Percentiles rank a stretch among this genome's conserved stretches.
These are phyloP conservation scores for Eurytoma adleriae DNA, from an alignment of 2,888 invertebrate genomes.

Conservation along the genomic window DNA sequence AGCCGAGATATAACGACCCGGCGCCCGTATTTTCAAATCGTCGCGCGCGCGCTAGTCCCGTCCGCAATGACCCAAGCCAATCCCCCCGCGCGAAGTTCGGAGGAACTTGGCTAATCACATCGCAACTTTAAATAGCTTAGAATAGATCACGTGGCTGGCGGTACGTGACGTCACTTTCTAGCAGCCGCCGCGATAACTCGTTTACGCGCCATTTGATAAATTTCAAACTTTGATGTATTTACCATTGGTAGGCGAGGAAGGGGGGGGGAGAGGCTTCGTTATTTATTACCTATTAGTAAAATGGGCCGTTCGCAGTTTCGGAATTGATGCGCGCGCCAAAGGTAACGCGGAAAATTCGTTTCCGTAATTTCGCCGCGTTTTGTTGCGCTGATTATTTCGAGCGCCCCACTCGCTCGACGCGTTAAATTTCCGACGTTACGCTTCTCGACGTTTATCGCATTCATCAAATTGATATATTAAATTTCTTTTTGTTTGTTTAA, in stretches of 20 bases:
- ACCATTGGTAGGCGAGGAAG: slow-evolving; percentile 1
- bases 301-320: not conserved
- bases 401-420: not conserved
- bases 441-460: too few relatives aligned
- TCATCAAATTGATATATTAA: too few relatives aligned
- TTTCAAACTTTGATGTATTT: slow-evolving; percentile 52
- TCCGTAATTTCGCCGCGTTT: not conserved
- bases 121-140: slow-evolving; percentile 56
- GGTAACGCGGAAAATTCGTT: not conserved
- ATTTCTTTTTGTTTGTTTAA: too few relatives aligned
- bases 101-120: slow-evolving; percentile 55
- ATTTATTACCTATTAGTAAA: slow-evolving; percentile 23
- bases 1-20: not conserved
- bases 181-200: slow-evolving; percentile 40
- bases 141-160: slow-evolving; percentile 52
- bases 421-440: too few relatives aligned
- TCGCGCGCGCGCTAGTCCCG: not conserved
- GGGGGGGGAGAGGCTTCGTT: not conserved
- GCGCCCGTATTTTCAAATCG: slow-evolving; percentile 9
- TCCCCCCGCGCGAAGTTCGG: not conserved
- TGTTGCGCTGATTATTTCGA: not conserved
- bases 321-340: not conserved
- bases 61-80: slow-evolving; percentile 50
- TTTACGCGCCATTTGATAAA: slow-evolving; percentile 54
- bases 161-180: slow-evolving; percentile 49